These are phyloP conservation scores for Scaptomyza flava DNA, from an alignment of 2,888 invertebrate genomes.

Conservation along the genomic window DNA sequence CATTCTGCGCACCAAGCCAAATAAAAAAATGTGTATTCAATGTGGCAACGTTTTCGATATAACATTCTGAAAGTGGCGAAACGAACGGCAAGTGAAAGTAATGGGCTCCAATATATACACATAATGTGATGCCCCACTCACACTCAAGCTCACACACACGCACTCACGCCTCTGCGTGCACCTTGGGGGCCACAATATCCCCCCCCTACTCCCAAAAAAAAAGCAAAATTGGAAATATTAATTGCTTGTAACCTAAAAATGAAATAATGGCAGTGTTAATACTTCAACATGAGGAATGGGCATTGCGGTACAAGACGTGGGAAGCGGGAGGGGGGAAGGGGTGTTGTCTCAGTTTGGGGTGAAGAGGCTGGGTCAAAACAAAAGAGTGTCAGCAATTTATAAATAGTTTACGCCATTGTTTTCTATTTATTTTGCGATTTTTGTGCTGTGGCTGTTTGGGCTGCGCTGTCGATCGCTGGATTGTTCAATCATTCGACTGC, in stretches of 20 bases:
- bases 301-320: background rate
- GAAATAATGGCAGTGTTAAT: constrained; percentile 68
- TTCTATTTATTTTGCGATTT: constrained; percentile 70
- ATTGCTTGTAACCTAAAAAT: constrained; percentile 76
- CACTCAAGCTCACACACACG: constrained; percentile 16
- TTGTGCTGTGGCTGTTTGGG: constrained; percentile 24
- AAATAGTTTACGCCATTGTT: constrained; percentile 72
- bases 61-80: constrained; percentile 67
- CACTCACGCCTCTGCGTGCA: constrained; percentile 37
- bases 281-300: constrained; percentile 33
- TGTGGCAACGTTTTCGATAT: constrained; percentile 62
- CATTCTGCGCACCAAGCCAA: constrained; percentile 13
- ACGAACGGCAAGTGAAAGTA: constrained; percentile 74
- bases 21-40: constrained; percentile 68
- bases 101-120: constrained; percentile 56
- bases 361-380: constrained; percentile 50
- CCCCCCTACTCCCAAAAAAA: constrained; percentile 3
- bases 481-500: constrained; percentile 24
- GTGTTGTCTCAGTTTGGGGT: background rate
- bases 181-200: constrained; percentile 35
- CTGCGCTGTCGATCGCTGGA: constrained; percentile 37
- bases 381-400: constrained; percentile 76
- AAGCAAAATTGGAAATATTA: constrained; percentile 64
- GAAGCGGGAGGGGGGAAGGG: background rate
- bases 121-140: constrained; percentile 32